Evolutionary conservation across 2,888 invertebrate genomes (phyloP), one percentile per base, ranked within the genome.

Genomic region (Torymus texanus): DNA sequence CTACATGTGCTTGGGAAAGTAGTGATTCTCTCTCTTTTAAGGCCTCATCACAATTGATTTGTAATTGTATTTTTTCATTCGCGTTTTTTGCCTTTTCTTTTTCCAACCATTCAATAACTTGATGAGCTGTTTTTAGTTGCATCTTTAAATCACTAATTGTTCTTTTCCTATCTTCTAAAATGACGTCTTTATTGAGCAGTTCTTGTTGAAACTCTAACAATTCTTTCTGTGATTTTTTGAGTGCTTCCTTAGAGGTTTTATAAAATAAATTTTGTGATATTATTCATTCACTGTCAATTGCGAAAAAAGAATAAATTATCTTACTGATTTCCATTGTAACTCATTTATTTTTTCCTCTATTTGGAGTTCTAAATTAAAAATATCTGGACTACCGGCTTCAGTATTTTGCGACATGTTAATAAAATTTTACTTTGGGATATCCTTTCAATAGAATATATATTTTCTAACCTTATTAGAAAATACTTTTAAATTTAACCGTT

Each of bases 291-390:
- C 4, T 29, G 0, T 29, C 29, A 29, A 5, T 29, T 3, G 29
- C 2, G 4, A 5, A 29, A 29, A 29, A 29, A 29, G 5, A 29
- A 24, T n/a, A 8, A 59, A 61, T 21, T 59, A 5, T 79, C 82
- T 75, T 80, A 88, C 88, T 41, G 84, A 82, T 78, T 87, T 87
- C 81, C 84, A 86, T 59, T 86, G 84, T 21, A 88, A 59, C 58
- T 89, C 87, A 71, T 85, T 83, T 10, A 88, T 72, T 68, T 85
- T 86, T 81, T 86, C 85, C 13, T 83, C 82, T 55, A 89, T 78
- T 81, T 83, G 81, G 41, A 84, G 77, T 73, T 89, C 89, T 12
- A 88, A 84, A 53, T 84, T 79, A 70, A 73, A 82, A 65, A 87
- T 80, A 68, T 87, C 83, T 18, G 77, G 24, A 13, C 53, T 53